A percentile compares a stretch with the other conserved stretches of the same genome.
Conservation (phyloP, 2,888 invertebrate genomes). For the Isotomurus palustris region DNA sequence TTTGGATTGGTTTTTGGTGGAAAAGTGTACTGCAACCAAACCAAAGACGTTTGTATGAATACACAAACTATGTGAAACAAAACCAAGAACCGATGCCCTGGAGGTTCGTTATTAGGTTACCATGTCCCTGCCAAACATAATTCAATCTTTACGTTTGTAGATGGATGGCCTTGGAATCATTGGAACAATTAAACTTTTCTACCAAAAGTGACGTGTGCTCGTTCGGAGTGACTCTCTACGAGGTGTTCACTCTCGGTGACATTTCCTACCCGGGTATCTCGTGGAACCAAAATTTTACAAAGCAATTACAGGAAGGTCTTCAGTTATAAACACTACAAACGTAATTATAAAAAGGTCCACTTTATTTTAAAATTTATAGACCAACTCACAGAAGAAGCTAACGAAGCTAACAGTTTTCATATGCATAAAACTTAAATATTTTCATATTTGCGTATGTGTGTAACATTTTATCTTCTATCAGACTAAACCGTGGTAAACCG, state of each 20-base stretch:
- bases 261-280: neutral
- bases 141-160: neutral
- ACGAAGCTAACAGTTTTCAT: no score
- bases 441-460: no score
- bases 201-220: neutral
- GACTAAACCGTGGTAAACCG: no score
- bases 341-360: no score
- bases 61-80: slow-evolving; percentile 13
- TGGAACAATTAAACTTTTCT: neutral
- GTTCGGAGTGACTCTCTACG: neutral
- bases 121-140: no score
- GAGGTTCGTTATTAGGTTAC: no score
- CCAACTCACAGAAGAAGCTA: no score
- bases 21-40: neutral
- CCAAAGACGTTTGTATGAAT: slow-evolving; percentile 11
- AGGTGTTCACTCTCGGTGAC: neutral
- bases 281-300: neutral
- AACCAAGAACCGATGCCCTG: no score
- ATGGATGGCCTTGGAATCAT: neutral
- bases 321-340: neutral
- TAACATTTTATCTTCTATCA: no score
- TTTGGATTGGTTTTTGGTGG: slow-evolving; percentile 4
- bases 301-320: neutral
- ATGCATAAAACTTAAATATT: no score
- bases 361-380: no score